Evolutionary conservation across 2,888 invertebrate species (phyloP).

Genomic region (Spilarctia lutea): DNA sequence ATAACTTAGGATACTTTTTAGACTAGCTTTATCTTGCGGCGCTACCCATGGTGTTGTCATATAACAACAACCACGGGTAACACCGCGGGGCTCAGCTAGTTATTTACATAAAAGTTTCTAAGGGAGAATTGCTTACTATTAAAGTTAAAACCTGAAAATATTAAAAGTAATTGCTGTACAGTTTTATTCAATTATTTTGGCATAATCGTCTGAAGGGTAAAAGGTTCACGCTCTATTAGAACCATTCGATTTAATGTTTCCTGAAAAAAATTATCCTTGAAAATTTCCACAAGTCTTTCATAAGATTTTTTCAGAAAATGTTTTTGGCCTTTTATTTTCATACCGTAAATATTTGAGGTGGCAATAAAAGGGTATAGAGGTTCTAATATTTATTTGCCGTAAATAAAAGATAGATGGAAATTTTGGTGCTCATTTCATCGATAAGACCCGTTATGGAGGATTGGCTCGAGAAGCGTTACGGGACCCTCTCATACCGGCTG

Average conservation of each 20-base stretch:
- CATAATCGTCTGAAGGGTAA: neutral
- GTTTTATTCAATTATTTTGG: neutral
- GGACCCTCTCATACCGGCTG: too few species aligned
- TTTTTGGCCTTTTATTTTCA: neutral
- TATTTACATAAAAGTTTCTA: too few species aligned
- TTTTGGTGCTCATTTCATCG: too few species aligned
- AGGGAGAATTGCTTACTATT: neutral
- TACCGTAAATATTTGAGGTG: neutral
- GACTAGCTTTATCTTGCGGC: too few species aligned
- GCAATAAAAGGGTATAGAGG: neutral
- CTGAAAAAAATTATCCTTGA: neutral
- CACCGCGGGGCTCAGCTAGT: too few species aligned
- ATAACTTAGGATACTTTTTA: too few species aligned
- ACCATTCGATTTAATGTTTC: neutral
- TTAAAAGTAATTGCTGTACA: neutral
- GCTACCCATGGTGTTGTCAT: too few species aligned
- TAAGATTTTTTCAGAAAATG: neutral
- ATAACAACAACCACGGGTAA: too few species aligned
- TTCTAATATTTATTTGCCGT: conserved; percentile 3
- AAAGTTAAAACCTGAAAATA: neutral
- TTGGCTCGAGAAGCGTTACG: too few species aligned
- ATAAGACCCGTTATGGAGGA: too few species aligned
- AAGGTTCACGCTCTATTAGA: neutral
- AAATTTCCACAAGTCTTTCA: neutral
- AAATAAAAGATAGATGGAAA: conserved; percentile 1